A percentile compares a stretch with the other conserved stretches of the same genome.
Evolutionary conservation across 2,113 vertebrate species (phyloP).

Genomic region (Gallinago jamesoni): DNA sequence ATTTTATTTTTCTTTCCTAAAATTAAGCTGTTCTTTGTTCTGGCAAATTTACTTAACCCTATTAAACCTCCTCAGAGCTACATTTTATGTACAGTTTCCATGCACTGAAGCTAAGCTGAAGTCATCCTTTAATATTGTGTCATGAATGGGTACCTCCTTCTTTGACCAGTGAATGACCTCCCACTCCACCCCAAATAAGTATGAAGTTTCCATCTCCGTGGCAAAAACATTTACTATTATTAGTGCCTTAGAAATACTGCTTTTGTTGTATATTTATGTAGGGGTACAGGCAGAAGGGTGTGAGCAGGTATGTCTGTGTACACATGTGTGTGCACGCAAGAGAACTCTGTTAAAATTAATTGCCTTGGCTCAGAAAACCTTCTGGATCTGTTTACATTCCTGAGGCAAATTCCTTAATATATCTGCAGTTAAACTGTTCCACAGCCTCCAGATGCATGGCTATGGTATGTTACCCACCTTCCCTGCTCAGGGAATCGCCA

Average conservation of each 20-base stretch:
- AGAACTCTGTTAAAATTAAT: conserved; percentile 23
- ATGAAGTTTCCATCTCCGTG: neutral
- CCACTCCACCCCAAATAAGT: neutral
- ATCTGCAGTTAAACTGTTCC: conserved; percentile 20
- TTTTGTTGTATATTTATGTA: neutral
- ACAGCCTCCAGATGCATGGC: neutral
- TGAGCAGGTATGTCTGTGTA: neutral
- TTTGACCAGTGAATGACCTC: conserved; percentile 7
- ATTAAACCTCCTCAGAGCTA: neutral
- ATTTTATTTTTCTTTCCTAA: neutral
- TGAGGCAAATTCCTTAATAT: conserved; percentile 49
- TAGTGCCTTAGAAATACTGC: neutral
- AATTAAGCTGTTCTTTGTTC: neutral
- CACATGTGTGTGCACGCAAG: neutral
- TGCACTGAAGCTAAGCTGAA: neutral
- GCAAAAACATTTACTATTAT: neutral
- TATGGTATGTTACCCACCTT: conserved; percentile 4
- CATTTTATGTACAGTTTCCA: neutral
- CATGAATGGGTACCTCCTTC: neutral
- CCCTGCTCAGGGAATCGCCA: neutral
- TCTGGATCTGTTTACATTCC: conserved; percentile 50
- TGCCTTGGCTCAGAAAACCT: conserved; percentile 1
- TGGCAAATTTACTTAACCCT: neutral
- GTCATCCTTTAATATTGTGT: neutral
- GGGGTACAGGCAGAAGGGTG: neutral